A percentile compares a stretch with the other conserved stretches of the same genome.
Evolutionary conservation across 2,888 invertebrate genomes (phyloP).

Genomic region (Cistogaster globosa): DNA sequence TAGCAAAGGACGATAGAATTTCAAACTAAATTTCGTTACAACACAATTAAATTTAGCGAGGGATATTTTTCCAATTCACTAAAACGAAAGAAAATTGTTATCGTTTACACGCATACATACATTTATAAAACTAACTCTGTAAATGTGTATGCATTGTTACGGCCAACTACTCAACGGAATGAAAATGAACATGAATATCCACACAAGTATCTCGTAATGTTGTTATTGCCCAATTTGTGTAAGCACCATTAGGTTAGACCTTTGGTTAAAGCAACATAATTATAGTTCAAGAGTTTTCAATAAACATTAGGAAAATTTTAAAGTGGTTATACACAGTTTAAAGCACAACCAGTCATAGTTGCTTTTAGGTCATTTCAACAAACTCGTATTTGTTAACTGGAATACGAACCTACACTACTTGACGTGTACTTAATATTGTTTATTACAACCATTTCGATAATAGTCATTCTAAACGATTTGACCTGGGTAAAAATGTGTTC

Average conservation of each 20-base stretch:
- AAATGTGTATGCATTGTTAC: no score
- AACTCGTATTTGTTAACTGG: not conserved
- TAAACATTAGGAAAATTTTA: slow-evolving; percentile 32
- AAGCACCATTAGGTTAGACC: slow-evolving; percentile 59
- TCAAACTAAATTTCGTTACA: slow-evolving; percentile 35
- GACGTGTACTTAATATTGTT: slow-evolving; percentile 15
- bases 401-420: not conserved
- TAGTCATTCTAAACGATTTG: not conserved
- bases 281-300: slow-evolving; percentile 60
- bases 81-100: not conserved
- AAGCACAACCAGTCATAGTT: not conserved
- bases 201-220: slow-evolving; percentile 5
- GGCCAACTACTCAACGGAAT: not conserved
- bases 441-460: not conserved
- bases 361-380: slow-evolving; percentile 4
- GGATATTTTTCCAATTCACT: not conserved
- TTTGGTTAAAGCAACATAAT: slow-evolving; percentile 56
- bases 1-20: slow-evolving; percentile 53
- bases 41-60: not conserved
- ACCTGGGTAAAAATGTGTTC: no score
- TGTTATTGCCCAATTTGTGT: slow-evolving; percentile 56
- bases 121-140: no score
- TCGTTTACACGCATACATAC: not conserved
- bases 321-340: not conserved
- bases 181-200: not conserved